Base-by-base conservation (phyloP, 2,888 invertebrate genomes). In the Oegoconia quadripuncta region DNA sequence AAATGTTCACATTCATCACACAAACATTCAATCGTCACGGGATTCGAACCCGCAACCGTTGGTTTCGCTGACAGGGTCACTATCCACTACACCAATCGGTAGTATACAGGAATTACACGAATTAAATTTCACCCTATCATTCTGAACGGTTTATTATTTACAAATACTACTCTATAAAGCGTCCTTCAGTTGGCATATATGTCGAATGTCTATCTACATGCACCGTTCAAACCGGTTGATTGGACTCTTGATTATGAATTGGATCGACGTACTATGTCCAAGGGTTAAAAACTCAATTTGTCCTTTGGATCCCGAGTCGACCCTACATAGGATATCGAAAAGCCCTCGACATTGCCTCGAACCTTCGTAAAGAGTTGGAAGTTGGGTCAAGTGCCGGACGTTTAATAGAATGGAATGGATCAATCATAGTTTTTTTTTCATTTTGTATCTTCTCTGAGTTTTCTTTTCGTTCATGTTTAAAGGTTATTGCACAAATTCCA, bases 261-360 rank as follows among this genome's bases (percentile, higher is more conserved):
- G 7, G 22, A 22, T 22, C 22, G 22, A 25, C 25, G 25, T 54
- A 32, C 48, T 39, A 40, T 39, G 50, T 25, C 42, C 35, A 45
- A 36, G 37, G 31, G 42, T 46, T 54, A 53, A 59, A 46, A 58
- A 58, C 55, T 55, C 55, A 55, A 65, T 62, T 63, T 55, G 50
- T 46, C 44, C 54, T 42, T 46, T 46, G 44, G 48, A 44, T 34
- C 46, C 42, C 31, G 14, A 6, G n/a, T 27, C 25, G 34, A 27
- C 27, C 34, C 34, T 45, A 49, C 41, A 48, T 41, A 37, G 50
- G 44, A 48, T 52, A 63, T 62, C 60, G 56, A 60, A 52, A 50
- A 55, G 50, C 46, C 45, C 51, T 50, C 43, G 34, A 49, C 32
- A 25, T 11, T 25, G 25, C 5, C n/a, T 5, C 4, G 25, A 11